Evolutionary conservation across 1,140 invertebrate genomes (phyloP).

Genomic region (Eupeodes corollae): DNA sequence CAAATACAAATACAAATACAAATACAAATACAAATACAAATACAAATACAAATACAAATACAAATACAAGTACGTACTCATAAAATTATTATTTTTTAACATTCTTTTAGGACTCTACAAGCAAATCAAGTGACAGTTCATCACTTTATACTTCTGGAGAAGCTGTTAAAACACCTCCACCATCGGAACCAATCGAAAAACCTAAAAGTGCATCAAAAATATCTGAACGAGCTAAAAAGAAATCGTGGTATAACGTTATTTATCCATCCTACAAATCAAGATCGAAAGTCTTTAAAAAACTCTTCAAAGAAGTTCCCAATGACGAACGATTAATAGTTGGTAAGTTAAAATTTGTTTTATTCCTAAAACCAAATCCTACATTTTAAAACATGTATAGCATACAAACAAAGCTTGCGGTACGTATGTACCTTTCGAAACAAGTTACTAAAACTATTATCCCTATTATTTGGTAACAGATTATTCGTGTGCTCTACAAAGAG

Average conservation of each 20-base stretch:
- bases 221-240: conserved; percentile 53
- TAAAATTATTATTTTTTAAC: neutral
- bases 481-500: conserved; percentile 89
- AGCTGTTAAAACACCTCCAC: conserved; percentile 15
- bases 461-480: conserved; percentile 66
- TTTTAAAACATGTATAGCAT: too few relatives aligned
- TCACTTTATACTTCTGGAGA: conserved; percentile 17
- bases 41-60: too few relatives aligned
- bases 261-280: conserved; percentile 89
- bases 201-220: conserved; percentile 29
- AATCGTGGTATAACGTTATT: conserved; percentile 77
- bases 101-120: conserved; percentile 10
- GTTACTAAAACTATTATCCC: too few relatives aligned
- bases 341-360: conserved; percentile 40
- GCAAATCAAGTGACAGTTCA: conserved; percentile 15
- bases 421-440: too few relatives aligned
- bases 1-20: too few relatives aligned
- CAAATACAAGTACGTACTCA: too few relatives aligned
- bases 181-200: conserved; percentile 32
- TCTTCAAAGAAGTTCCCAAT: conserved; percentile 83
- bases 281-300: conserved; percentile 81
- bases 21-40: too few relatives aligned
- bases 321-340: conserved; percentile 88
- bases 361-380: too few relatives aligned
- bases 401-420: too few relatives aligned